Base-by-base conservation (phyloP, 1,140 invertebrate species). In the Venturia canescens region DNA sequence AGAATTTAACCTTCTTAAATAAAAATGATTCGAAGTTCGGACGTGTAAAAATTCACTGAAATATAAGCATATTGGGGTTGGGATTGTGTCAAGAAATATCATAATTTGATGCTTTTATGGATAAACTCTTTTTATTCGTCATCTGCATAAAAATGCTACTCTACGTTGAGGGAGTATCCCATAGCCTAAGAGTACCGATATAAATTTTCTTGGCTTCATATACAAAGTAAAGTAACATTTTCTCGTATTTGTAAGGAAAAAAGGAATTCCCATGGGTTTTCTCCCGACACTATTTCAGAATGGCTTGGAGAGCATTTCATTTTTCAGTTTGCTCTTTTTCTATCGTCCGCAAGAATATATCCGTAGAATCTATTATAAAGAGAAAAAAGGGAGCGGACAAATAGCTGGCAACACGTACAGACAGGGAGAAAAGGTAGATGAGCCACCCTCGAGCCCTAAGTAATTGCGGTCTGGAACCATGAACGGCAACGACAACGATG, bases 401-500 rank as follows among this genome's bases (percentile, higher is more conserved):
- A 27, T 57, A 23, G 44, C 48, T 50, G 44, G 48, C 48, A 74
- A 74, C 71, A 27, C 48, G 21, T 16, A 74, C 44, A 74, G 23
- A 57, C 53, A 21, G 53, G 53, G n/a, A 57, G 48, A 7, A 44
- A 74, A 74, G 44, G 44, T 74, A 53, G 71, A 74, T 74, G 71
- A 57, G 71, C 44, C 48, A 38, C 71, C n/a, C 44, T 16, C 34
- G 23, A 72, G 70, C 81, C 81, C 80, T 86, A 85, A 86, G 82
- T 85, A 86, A 86, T 86, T 85, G 84, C 84, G 50, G 75, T 69
- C 80, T 72, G 57, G 70, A 75, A 82, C 75, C 44, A 69, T 57
- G 48, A 80, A 60, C 38, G 38, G 79, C 85, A 85, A 84, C 81
- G 79, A 67, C 81, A 23, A 79, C 23, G 9, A 50, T 75, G 50